Percentiles rank a stretch among this genome's conserved stretches.
phyloP scores from a whole-genome alignment of 2,888 invertebrate species.

The Lutraria lutraria region DNA sequence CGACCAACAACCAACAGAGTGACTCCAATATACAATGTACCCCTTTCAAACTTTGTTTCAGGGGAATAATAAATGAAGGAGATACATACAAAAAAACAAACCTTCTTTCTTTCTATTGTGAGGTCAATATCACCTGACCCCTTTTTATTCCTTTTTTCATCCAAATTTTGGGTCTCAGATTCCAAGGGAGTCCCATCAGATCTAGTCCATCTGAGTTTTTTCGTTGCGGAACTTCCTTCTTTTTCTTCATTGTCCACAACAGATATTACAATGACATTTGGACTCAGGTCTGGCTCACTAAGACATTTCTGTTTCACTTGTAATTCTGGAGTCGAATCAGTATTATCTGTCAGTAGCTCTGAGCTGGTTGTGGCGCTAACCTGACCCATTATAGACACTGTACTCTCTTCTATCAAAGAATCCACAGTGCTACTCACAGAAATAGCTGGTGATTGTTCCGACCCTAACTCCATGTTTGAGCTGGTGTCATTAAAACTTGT shows the following conservation, averaged over 20 bases:
- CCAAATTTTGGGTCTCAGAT: background rate
- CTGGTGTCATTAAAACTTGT: background rate
- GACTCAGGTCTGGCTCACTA: background rate
- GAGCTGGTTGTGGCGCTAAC: background rate
- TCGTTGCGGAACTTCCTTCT: background rate
- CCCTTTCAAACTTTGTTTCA: too few relatives aligned
- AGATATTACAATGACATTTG: constrained; percentile 30
- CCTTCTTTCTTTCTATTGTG: constrained; percentile 41
- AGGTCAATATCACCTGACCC: constrained; percentile 3
- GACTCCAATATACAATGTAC: too few relatives aligned
- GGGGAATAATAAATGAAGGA: too few relatives aligned
- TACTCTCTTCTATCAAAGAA: constrained; percentile 2
- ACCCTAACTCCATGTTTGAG: constrained; percentile 9
- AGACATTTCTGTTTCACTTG: background rate
- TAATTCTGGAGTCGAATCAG: background rate
- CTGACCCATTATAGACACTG: constrained; percentile 25
- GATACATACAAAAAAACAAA: too few relatives aligned
- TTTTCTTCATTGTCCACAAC: background rate
- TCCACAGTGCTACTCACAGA: background rate
- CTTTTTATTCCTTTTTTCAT: background rate
- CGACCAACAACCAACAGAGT: too few relatives aligned
- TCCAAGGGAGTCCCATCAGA: background rate
- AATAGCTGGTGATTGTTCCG: background rate
- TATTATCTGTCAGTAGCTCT: background rate
- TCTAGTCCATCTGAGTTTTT: background rate